Conservation (phyloP, 2,797 vertebrate species). For the Microctenopoma lineatum region DNA sequence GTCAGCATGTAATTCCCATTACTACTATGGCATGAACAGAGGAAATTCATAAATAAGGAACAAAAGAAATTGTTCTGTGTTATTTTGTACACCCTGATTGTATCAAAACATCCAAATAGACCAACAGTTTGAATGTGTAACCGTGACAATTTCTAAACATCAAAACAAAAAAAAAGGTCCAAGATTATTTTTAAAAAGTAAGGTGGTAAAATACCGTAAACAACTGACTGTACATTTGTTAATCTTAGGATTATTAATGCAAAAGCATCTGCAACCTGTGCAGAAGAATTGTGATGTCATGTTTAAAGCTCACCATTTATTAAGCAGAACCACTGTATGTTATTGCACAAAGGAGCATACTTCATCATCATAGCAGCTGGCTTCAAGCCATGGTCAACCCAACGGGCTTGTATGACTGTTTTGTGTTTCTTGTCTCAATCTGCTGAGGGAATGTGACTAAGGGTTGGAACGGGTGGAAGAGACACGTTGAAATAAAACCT, state of each 20-base stretch:
- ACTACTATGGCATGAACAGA: no score
- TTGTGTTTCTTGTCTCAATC: constrained; percentile 40
- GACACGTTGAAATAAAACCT: constrained; percentile 58
- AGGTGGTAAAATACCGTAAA: no score
- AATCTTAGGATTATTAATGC: background rate
- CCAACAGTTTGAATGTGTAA: background rate
- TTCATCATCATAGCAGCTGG: constrained; percentile 66
- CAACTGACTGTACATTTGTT: background rate
- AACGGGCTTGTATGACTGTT: constrained; percentile 35
- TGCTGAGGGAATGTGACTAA: constrained; percentile 44
- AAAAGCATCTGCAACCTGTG: constrained; percentile 1
- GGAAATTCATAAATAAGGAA: no score
- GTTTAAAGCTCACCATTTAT: constrained; percentile 48
- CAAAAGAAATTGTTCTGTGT: background rate
- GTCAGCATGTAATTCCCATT: background rate
- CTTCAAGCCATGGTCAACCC: constrained; percentile 38
- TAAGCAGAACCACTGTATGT: constrained; percentile 69
- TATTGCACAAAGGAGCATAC: constrained; percentile 58
- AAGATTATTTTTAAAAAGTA: background rate
- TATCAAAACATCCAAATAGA: background rate
- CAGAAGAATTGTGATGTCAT: constrained; percentile 21
- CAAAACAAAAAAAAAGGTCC: background rate
- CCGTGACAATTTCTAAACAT: background rate
- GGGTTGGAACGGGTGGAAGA: constrained; percentile 18
- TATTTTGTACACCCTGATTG: background rate